Evolutionary conservation across 2,113 vertebrate species (phyloP).

Genomic region (Turnix velox): DNA sequence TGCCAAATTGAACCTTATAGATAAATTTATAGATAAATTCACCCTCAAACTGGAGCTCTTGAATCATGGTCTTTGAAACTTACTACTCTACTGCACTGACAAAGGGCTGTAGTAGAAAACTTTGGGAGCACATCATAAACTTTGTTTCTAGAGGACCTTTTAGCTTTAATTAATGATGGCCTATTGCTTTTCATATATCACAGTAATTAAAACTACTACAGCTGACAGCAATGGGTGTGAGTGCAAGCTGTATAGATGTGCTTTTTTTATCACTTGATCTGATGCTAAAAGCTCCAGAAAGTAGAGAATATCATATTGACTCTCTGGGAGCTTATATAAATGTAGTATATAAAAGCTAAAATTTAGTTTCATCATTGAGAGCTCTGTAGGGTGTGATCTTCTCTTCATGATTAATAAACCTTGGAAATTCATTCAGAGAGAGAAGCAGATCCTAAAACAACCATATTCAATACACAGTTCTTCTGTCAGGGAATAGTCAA

Average conservation of each 20-base stretch:
- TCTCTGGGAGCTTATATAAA: not conserved
- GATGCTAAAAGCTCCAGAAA: not conserved
- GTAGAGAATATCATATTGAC: fast-evolving
- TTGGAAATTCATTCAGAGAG: not conserved
- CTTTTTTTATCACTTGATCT: not conserved
- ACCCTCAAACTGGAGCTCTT: not conserved
- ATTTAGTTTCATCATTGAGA: not conserved
- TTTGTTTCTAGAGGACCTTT: not conserved
- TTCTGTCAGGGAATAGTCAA: not conserved
- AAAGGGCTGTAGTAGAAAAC: not conserved
- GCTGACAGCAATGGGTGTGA: not conserved
- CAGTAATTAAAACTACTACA: not conserved
- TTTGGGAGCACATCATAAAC: not conserved
- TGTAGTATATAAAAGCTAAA: not conserved
- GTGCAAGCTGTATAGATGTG: not conserved
- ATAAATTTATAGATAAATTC: not conserved
- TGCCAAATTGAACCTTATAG: no score
- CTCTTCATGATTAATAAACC: not conserved
- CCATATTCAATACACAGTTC: not conserved
- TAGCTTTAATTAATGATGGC: not conserved
- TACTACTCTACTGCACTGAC: not conserved
- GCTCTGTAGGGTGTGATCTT: not conserved
- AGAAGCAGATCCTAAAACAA: not conserved
- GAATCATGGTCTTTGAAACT: not conserved
- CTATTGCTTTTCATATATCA: not conserved